Conservation (phyloP, 2,797 vertebrate genomes). For the Halcyon badia region DNA sequence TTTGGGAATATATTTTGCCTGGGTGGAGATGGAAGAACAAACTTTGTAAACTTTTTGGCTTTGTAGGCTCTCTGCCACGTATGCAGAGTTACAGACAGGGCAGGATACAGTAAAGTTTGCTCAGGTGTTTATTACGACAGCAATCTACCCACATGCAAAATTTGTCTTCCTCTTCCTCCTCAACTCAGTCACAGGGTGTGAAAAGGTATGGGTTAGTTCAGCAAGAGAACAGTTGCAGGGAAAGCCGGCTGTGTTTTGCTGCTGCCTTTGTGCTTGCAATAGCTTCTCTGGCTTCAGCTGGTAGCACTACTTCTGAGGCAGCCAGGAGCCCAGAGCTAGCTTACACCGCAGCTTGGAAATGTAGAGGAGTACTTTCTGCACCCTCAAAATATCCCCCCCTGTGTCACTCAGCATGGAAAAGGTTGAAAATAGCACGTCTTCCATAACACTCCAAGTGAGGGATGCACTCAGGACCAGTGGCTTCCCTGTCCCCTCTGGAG, state of each 20-base stretch:
- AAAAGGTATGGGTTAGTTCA: neutral
- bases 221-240: neutral
- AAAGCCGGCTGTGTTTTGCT: neutral
- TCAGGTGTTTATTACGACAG: neutral
- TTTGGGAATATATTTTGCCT: neutral
- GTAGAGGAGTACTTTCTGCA: neutral
- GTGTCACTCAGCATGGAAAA: neutral
- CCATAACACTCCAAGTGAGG: neutral
- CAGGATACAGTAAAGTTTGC: neutral
- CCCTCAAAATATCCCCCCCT: neutral
- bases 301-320: neutral
- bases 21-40: neutral
- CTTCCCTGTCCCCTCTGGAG: neutral
- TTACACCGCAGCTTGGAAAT: neutral
- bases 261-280: neutral
- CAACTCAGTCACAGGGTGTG: neutral
- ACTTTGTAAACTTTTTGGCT: neutral
- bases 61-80: neutral
- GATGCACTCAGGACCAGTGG: neutral
- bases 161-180: neutral
- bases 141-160: neutral
- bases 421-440: neutral
- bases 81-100: neutral
- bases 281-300: neutral
- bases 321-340: neutral